These are phyloP conservation scores for Probosciger aterrimus DNA, from an alignment of 2,113 vertebrate genomes.

Conservation along the genomic window DNA sequence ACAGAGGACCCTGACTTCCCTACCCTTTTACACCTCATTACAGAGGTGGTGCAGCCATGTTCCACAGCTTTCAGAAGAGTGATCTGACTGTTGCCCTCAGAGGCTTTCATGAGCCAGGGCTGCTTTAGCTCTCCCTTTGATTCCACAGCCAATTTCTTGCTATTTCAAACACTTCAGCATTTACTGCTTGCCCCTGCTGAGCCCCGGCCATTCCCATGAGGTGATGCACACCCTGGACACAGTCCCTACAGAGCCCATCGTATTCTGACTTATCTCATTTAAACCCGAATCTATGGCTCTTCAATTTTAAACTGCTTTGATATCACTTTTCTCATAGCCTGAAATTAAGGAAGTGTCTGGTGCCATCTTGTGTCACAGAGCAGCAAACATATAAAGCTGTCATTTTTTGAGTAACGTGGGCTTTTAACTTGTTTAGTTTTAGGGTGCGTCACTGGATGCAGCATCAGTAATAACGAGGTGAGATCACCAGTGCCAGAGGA, in stretches of 20 bases:
- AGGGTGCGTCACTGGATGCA: background rate
- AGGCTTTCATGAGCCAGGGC: background rate
- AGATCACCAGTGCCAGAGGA: background rate
- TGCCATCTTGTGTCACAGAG: constrained; percentile 33
- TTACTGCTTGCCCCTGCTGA: background rate
- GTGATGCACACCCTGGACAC: background rate
- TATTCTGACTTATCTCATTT: background rate
- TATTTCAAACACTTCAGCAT: background rate
- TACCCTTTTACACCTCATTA: fast-evolving
- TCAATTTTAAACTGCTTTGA: background rate
- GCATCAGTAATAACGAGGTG: background rate
- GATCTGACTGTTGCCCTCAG: background rate
- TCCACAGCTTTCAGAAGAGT: background rate
- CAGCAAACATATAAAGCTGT: background rate
- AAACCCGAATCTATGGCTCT: fast-evolving
- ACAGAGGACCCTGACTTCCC: fast-evolving
- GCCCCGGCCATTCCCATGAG: background rate
- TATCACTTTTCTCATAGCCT: background rate
- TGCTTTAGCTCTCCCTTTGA: background rate
- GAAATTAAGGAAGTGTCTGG: background rate
- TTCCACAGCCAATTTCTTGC: background rate
- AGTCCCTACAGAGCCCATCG: fast-evolving
- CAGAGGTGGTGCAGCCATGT: background rate
- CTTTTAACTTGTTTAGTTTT: background rate
- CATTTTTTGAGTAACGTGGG: background rate